A percentile compares a stretch with the other conserved stretches of the same genome.
Evolutionary conservation across 2,888 invertebrate species (phyloP).

Genomic region (Chydorus sphaericus): DNA sequence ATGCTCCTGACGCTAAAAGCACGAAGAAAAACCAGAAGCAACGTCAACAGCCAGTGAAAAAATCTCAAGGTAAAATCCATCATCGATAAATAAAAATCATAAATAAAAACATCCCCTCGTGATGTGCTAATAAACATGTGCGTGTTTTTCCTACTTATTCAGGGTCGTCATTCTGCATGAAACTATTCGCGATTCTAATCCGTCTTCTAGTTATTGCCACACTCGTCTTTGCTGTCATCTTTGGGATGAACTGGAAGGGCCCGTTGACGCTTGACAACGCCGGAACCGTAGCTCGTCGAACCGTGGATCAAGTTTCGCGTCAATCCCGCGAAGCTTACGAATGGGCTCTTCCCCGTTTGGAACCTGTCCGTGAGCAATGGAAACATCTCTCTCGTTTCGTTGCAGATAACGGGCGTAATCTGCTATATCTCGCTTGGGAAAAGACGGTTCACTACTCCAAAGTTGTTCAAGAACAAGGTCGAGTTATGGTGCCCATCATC

Average conservation of each 20-base stretch:
- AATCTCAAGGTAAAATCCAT: background rate
- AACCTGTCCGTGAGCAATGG: background rate
- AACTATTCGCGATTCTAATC: background rate
- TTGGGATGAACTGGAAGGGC: slow-evolving; percentile 1
- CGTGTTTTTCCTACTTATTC: background rate
- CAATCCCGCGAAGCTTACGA: background rate
- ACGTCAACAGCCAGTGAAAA: background rate
- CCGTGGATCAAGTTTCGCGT: background rate
- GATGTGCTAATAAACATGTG: background rate
- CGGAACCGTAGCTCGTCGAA: background rate
- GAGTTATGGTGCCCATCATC: background rate
- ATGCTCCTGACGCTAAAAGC: background rate
- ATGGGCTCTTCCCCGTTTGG: background rate
- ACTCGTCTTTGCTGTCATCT: background rate
- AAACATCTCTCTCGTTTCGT: background rate
- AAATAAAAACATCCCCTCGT: background rate
- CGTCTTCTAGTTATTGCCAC: background rate
- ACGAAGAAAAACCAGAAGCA: background rate
- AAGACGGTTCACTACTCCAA: background rate
- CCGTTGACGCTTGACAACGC: background rate
- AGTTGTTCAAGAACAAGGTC: background rate
- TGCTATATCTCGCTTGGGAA: background rate
- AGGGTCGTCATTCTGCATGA: background rate
- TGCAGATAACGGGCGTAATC: background rate
- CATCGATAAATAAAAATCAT: background rate